Evolutionary conservation across 2,888 invertebrate genomes (phyloP).

Genomic region (Heliconius charithonia): DNA sequence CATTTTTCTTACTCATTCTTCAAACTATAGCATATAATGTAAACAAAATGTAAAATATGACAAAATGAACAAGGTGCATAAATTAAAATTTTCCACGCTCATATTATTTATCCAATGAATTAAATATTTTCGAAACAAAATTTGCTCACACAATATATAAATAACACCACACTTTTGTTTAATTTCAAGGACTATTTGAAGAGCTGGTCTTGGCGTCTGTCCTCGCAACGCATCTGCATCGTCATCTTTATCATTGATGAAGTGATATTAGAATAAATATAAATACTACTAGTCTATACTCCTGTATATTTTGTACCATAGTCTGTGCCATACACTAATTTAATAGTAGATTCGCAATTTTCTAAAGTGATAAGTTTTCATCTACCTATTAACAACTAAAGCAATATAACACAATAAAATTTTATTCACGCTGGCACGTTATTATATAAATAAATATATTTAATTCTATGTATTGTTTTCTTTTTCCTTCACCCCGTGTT

Average conservation of each 20-base stretch:
- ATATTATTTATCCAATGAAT: not conserved
- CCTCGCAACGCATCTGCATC: slow-evolving; percentile 65
- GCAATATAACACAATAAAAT: slow-evolving; percentile 78
- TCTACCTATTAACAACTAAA: slow-evolving; percentile 65
- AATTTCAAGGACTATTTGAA: slow-evolving; percentile 64
- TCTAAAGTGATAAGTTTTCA: slow-evolving; percentile 69
- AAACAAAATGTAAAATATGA: not conserved
- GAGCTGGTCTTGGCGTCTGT: slow-evolving; percentile 64
- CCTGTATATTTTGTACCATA: slow-evolving; percentile 83
- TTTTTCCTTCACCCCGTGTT: slow-evolving; percentile 24
- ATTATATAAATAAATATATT: slow-evolving; percentile 63
- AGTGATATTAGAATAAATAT: slow-evolving; percentile 81
- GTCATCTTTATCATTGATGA: slow-evolving; percentile 78
- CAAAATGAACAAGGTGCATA: no score
- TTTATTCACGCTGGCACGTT: slow-evolving; percentile 77
- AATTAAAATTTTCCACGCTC: no score
- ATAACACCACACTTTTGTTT: not conserved
- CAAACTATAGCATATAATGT: not conserved
- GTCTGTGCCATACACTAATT: slow-evolving; percentile 80
- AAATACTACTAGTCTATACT: slow-evolving; percentile 66
- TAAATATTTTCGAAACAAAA: not conserved
- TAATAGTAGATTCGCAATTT: slow-evolving; percentile 76
- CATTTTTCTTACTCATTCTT: not conserved
- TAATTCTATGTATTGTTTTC: slow-evolving; percentile 53
- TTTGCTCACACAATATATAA: not conserved